Evolutionary conservation across 2,888 invertebrate genomes (phyloP).

Genomic region (Ochropacha duplaris): DNA sequence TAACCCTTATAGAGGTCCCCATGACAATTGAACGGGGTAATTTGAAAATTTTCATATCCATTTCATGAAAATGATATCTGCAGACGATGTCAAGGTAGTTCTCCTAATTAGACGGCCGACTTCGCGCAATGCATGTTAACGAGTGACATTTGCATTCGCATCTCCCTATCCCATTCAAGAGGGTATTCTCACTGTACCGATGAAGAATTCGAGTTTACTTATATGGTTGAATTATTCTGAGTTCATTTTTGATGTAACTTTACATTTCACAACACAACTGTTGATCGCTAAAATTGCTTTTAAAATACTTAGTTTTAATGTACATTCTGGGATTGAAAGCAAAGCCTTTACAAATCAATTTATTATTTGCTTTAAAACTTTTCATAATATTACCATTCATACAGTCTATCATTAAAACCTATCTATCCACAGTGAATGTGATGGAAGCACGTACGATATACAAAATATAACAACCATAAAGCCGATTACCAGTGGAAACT

Average conservation of each 20-base stretch:
- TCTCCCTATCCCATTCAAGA: constrained; percentile 36
- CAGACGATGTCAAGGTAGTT: constrained; percentile 63
- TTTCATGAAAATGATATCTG: constrained; percentile 57
- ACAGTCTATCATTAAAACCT: too few relatives aligned
- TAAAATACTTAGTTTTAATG: too few relatives aligned
- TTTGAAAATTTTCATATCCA: constrained; percentile 49
- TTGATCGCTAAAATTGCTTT: too few relatives aligned
- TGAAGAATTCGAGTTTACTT: constrained; percentile 5
- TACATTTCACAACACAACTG: too few relatives aligned
- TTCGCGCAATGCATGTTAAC: constrained; percentile 80
- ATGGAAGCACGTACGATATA: too few relatives aligned
- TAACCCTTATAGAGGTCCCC: background rate
- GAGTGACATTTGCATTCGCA: constrained; percentile 78
- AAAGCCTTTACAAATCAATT: too few relatives aligned
- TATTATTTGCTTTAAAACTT: too few relatives aligned
- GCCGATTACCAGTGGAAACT: constrained; percentile 21
- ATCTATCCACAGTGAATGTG: too few relatives aligned
- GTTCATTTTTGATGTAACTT: too few relatives aligned
- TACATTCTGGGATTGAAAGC: too few relatives aligned
- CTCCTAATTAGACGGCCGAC: constrained; percentile 76
- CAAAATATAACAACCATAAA: background rate
- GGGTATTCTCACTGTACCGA: constrained; percentile 18
- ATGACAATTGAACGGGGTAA: constrained; percentile 23
- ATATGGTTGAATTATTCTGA: too few relatives aligned
- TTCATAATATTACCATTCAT: too few relatives aligned